phyloP scores from a whole-genome alignment of 2,113 vertebrate species.

The Aegotheles bennettii region DNA sequence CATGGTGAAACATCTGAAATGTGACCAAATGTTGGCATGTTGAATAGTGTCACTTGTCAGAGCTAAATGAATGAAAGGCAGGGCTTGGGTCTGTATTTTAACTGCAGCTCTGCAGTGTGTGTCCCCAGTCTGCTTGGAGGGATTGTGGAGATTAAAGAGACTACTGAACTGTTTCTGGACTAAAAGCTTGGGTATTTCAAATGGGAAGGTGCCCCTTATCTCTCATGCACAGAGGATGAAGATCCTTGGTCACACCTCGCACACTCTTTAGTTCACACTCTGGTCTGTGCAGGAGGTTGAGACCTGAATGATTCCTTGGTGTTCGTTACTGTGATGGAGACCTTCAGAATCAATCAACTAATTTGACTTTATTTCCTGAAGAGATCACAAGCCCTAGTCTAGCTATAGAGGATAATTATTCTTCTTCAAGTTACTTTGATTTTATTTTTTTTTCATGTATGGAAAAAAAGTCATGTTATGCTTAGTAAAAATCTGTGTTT shows the following conservation, averaged over 20 bases:
- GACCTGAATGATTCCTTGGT: not conserved
- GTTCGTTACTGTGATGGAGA: not conserved
- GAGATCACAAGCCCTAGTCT: not conserved
- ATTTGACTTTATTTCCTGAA: not conserved
- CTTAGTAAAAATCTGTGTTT: not conserved
- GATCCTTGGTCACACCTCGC: not conserved
- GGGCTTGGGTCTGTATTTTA: not conserved
- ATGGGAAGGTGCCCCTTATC: not conserved
- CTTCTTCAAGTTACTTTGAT: not conserved
- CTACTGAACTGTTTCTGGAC: not conserved
- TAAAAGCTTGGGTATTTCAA: not conserved
- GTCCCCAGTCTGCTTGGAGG: not conserved
- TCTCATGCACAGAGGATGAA: not conserved
- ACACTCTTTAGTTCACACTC: not conserved
- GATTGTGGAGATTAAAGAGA: not conserved
- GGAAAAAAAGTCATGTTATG: not conserved
- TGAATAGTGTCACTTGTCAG: slow-evolving; percentile 23
- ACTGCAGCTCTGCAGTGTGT: not conserved
- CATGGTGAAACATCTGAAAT: not conserved
- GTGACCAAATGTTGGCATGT: not conserved
- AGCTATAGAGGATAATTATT: not conserved
- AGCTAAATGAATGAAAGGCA: not conserved
- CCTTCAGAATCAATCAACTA: not conserved
- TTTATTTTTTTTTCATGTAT: not conserved
- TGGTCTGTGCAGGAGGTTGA: not conserved